These are phyloP conservation scores for Halcyon senegalensis DNA, from an alignment of 2,113 vertebrate genomes.

Conservation along the genomic window DNA sequence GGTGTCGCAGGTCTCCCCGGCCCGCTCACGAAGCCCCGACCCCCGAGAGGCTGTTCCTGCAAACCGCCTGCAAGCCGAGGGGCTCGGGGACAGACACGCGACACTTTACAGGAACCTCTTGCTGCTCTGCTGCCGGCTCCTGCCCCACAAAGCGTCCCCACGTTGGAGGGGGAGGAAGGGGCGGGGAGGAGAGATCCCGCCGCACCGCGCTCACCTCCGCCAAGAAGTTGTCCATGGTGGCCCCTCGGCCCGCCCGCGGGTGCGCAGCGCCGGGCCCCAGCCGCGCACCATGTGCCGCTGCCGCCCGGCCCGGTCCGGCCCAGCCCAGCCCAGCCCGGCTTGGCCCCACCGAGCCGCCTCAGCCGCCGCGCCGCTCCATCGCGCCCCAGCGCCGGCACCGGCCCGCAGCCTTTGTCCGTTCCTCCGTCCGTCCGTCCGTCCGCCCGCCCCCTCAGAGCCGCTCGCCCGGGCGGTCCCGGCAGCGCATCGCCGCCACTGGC, in stretches of 20 bases:
- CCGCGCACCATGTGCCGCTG: conserved; percentile 33
- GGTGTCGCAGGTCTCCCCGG: background rate
- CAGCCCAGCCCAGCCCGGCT: too few species aligned
- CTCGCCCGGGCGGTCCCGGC: background rate
- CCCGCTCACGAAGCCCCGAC: background rate
- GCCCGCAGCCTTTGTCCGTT: background rate
- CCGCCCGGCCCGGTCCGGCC: background rate
- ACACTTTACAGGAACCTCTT: background rate
- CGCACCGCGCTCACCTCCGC: conserved; percentile 37
- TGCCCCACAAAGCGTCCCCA: background rate
- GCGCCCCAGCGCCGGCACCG: background rate
- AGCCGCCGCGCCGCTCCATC: conserved; percentile 31
- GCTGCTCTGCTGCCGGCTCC: background rate
- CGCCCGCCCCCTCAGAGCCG: conserved; percentile 5
- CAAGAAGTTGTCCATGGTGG: conserved; percentile 54
- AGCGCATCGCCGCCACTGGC: background rate
- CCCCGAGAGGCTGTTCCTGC: background rate
- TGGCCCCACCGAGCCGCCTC: background rate
- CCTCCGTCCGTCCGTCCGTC: background rate
- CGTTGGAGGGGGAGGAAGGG: background rate
- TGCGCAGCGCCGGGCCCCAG: conserved; percentile 5
- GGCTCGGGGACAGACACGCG: background rate
- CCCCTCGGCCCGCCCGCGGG: background rate
- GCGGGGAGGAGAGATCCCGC: background rate
- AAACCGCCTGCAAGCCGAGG: background rate